Conservation (phyloP, 2,113 vertebrate genomes). For the Pseudolaguvia tuberculata region DNA sequence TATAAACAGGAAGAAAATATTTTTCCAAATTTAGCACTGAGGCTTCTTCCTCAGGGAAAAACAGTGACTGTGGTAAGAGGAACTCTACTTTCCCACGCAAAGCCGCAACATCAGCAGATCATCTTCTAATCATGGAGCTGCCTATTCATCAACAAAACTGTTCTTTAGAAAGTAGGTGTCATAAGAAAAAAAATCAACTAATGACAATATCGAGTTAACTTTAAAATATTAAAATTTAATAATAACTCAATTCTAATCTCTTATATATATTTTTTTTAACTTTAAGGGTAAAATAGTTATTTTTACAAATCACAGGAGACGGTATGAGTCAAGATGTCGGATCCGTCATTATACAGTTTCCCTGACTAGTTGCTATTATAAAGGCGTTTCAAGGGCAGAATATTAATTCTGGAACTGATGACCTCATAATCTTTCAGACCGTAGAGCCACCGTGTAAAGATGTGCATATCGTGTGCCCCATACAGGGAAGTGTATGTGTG, state of each 20-base stretch:
- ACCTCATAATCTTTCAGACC: slow-evolving; percentile 11
- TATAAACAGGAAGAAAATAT: slow-evolving; percentile 43
- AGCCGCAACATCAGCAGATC: neutral
- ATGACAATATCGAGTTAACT: neutral
- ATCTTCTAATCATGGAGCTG: neutral
- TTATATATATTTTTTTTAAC: slow-evolving; percentile 1
- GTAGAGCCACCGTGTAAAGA: neutral
- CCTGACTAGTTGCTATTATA: slow-evolving; percentile 7
- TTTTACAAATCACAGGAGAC: neutral
- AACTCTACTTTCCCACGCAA: slow-evolving; percentile 43
- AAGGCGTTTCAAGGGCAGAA: neutral
- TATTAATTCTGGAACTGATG: slow-evolving; percentile 16
- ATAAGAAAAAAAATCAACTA: neutral
- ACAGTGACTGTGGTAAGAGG: slow-evolving; percentile 26
- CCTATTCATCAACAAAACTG: slow-evolving; percentile 28
- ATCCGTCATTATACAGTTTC: neutral
- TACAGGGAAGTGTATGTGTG: slow-evolving; percentile 1
- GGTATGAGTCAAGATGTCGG: neutral
- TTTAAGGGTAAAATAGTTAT: neutral
- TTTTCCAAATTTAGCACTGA: slow-evolving; percentile 27
- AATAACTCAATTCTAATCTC: neutral
- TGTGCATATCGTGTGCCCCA: slow-evolving; percentile 10
- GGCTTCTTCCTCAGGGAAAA: slow-evolving; percentile 32
- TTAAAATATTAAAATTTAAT: neutral
- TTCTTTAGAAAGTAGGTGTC: slow-evolving; percentile 13